Evolutionary conservation across 2,797 vertebrate species (phyloP), one percentile per base, ranked within the genome.

Genomic region (Centroberyx gerrardi): DNA sequence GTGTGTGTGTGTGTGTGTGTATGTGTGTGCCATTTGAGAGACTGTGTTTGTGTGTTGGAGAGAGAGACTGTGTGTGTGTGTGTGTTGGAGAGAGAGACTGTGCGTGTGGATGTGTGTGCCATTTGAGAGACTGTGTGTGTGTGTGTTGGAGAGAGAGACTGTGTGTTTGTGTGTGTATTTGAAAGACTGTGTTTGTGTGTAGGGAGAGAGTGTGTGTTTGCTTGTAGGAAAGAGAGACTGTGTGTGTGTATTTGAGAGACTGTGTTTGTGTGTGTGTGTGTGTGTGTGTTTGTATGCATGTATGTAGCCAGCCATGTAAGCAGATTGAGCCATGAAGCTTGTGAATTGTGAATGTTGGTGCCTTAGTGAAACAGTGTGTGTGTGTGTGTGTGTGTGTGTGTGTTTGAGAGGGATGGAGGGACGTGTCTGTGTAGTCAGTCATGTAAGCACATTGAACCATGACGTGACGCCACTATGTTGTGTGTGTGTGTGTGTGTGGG

Each of bases 381-480:
- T 48, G 44, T 36, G 4, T 36, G 33, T 36, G 38, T 48, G 44
- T 48, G 44, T 48, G 44, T 48, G 44, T 48, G 44, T 9, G 7
- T 40, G 38, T 40, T 40, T 40, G 38, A 40, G 8, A 8, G 38
- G 8, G 38, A 40, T 8, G 38, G 38, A 40, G 38, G 8, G 38
- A 1, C 8, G 46, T 6, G 33, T 31, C 14, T 14, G 27, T 10
- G 36, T 65, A 78, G 72, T 65, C 60, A 48, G 53, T 74, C 80
- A 80, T 80, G 76, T 78, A 76, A 72, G 76, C 66, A 70, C 66
- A 55, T 82, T 82, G 15, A 72, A 55, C 68, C 76, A 58, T 80
- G 86, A 81, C 58, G 78, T 71, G 83, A 84, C 79, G 76, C 62
- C 55, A 48, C 49, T 64, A 40, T 70, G 66, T 74, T 27, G 55